These are phyloP conservation scores for Calidris pugnax DNA, from an alignment of 2,113 vertebrate genomes.

Conservation along the genomic window DNA sequence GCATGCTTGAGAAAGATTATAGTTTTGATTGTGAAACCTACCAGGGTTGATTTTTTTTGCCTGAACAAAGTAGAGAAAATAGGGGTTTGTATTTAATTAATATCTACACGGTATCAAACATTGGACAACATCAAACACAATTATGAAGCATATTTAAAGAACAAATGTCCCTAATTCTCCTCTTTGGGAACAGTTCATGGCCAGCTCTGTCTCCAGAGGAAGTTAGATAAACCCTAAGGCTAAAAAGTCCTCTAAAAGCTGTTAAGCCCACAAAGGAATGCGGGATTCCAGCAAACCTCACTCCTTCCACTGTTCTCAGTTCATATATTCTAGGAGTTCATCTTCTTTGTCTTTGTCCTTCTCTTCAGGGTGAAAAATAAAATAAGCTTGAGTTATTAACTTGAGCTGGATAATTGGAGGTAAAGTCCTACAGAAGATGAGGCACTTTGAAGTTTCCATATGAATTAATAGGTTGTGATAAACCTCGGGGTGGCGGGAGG, in stretches of 20 bases:
- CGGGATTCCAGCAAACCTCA: not conserved
- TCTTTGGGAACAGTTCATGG: not conserved
- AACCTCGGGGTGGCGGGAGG: not conserved
- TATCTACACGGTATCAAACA: not conserved
- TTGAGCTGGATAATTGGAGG: not conserved
- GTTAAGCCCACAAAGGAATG: not conserved
- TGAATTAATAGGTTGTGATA: not conserved
- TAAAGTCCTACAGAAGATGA: not conserved
- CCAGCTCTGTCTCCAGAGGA: not conserved
- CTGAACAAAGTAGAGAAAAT: not conserved
- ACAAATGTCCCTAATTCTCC: not conserved
- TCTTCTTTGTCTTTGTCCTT: not conserved
- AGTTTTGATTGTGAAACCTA: constrained; percentile 46
- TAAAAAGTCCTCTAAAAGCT: not conserved
- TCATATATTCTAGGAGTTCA: not conserved
- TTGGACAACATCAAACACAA: not conserved
- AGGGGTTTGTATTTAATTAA: not conserved
- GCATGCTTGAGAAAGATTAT: not conserved
- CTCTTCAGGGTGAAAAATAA: not conserved
- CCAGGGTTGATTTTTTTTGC: not conserved
- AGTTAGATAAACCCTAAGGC: not conserved
- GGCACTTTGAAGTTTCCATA: not conserved
- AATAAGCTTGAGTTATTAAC: not conserved
- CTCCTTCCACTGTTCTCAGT: not conserved
- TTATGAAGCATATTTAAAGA: not conserved